Evolutionary conservation across 2,113 vertebrate species (phyloP).

Genomic region (Atlantisia rogersi): DNA sequence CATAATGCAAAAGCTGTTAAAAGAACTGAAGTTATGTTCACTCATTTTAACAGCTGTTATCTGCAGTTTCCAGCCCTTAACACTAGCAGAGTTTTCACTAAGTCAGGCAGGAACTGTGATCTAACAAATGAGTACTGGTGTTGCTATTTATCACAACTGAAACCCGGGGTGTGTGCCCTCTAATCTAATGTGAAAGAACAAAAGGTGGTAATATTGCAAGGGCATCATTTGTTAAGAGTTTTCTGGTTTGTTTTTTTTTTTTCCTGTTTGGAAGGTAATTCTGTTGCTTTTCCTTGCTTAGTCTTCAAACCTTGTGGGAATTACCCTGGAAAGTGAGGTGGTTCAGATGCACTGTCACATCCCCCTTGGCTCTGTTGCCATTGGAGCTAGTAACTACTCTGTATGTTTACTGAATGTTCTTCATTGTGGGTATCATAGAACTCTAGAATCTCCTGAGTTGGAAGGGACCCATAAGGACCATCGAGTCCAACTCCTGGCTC

Average conservation of each 20-base stretch:
- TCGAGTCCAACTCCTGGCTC: too few relatives aligned
- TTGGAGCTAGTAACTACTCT: not conserved
- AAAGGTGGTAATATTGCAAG: not conserved
- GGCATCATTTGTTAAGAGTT: rapidly evolving
- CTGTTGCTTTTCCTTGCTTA: not conserved
- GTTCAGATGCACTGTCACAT: not conserved
- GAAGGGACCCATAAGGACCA: too few relatives aligned
- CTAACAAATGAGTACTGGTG: not conserved
- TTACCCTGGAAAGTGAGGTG: not conserved
- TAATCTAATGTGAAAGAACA: not conserved
- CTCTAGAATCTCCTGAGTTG: too few relatives aligned
- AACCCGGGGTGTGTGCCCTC: rapidly evolving
- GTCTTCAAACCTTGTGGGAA: not conserved
- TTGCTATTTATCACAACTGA: not conserved
- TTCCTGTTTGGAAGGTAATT: not conserved
- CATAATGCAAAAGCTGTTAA: not conserved
- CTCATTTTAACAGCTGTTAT: not conserved
- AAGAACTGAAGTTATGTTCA: not conserved
- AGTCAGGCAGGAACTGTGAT: not conserved
- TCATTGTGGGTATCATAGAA: too few relatives aligned
- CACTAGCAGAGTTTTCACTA: not conserved
- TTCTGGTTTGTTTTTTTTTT: too few relatives aligned
- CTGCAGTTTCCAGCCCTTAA: not conserved
- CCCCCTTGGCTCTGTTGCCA: rapidly evolving
- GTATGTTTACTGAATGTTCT: not conserved